These are phyloP conservation scores for Drepana falcataria DNA, from an alignment of 2,888 invertebrate species.

Conservation along the genomic window DNA sequence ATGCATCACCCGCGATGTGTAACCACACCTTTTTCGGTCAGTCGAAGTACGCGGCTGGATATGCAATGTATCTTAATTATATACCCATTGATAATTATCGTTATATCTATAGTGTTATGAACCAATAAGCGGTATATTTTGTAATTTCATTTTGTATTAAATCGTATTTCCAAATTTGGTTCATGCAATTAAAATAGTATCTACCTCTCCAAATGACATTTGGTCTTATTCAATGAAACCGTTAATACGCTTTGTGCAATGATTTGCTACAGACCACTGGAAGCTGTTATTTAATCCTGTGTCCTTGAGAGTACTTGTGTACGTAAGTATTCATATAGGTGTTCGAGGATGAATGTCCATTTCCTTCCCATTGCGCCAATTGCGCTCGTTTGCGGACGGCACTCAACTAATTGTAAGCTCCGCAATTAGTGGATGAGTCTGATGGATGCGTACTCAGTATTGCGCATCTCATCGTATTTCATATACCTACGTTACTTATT, in stretches of 20 bases:
- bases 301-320: slow-evolving; percentile 11
- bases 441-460: slow-evolving; percentile 28
- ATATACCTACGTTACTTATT: slow-evolving; percentile 3
- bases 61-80: slow-evolving; percentile 19
- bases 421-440: slow-evolving; percentile 55
- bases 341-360: slow-evolving; percentile 57
- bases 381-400: slow-evolving; percentile 65
- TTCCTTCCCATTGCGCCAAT: slow-evolving; percentile 74
- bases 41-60: slow-evolving; percentile 12
- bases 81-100: slow-evolving; percentile 10
- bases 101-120: background rate
- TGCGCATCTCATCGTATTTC: slow-evolving; percentile 38
- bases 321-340: slow-evolving; percentile 31
- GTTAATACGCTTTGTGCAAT: too few species aligned
- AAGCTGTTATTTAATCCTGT: background rate
- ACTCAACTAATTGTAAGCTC: slow-evolving; percentile 66
- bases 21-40: slow-evolving; percentile 19
- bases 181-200: too few species aligned
- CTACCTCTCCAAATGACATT: too few species aligned
- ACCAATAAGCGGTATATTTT: too few species aligned
- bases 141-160: too few species aligned
- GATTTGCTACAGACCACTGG: background rate
- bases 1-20: slow-evolving; percentile 11
- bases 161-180: too few species aligned
- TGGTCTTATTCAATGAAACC: too few species aligned